Evolutionary conservation across 2,113 vertebrate species (phyloP).

Genomic region (Macquaria australasica): DNA sequence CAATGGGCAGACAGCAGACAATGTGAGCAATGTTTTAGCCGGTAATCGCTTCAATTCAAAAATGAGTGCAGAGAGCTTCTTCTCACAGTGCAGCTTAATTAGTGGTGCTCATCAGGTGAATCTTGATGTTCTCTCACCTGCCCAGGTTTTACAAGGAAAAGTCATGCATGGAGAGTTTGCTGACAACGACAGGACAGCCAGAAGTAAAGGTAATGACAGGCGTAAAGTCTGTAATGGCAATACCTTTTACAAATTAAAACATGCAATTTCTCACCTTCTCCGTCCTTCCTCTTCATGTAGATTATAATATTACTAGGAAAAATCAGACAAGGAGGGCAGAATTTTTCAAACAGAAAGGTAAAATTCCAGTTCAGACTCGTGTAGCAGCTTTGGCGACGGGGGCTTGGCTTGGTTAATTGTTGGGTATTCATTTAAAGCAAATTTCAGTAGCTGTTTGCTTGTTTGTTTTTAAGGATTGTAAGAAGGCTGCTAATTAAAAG

Average conservation of each 20-base stretch:
- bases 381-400: slow-evolving; percentile 47
- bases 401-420: slow-evolving; percentile 50
- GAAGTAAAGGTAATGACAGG: slow-evolving; percentile 89
- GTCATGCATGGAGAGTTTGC: slow-evolving; percentile 81
- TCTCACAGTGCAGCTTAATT: slow-evolving; percentile 2
- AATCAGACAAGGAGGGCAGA: slow-evolving; percentile 93
- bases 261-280: not conserved
- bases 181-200: slow-evolving; percentile 75
- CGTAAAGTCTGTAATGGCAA: not conserved
- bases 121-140: slow-evolving; percentile 40
- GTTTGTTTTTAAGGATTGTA: not conserved
- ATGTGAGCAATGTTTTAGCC: slow-evolving; percentile 85
- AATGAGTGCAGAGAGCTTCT: not conserved
- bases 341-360: slow-evolving; percentile 96
- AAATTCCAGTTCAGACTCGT: slow-evolving; percentile 50
- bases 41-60: not conserved
- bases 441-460: not conserved
- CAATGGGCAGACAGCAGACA: slow-evolving; percentile 78
- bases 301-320: slow-evolving; percentile 89
- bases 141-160: slow-evolving; percentile 83
- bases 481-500: not conserved
- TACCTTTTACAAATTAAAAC: not conserved
- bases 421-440: not conserved
- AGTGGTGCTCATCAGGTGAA: slow-evolving; percentile 14
- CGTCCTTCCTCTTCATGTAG: slow-evolving; percentile 84